These are phyloP conservation scores for Mechanitis messenoides DNA, from an alignment of 2,888 invertebrate genomes.

Conservation along the genomic window DNA sequence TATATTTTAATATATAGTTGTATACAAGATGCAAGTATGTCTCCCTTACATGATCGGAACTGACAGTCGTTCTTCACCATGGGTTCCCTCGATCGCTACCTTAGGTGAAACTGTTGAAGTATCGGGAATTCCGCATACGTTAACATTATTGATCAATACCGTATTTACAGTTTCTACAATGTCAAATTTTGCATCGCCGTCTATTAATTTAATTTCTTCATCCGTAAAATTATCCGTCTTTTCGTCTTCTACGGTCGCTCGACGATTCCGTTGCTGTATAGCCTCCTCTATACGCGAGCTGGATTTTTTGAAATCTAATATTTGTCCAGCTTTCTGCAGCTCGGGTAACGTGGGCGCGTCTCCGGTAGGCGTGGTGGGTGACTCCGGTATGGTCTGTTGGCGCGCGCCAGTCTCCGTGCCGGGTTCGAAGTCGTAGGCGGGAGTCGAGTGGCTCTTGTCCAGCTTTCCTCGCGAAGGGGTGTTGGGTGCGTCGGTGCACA, in stretches of 20 bases:
- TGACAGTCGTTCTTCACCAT: conserved; percentile 13
- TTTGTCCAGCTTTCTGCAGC: conserved; percentile 58
- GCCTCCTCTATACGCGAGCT: conserved; percentile 59
- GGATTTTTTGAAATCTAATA: conserved; percentile 60
- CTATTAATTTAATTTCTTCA: conserved; percentile 29
- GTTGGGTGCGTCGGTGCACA: conserved; percentile 17
- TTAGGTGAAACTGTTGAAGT: conserved; percentile 9
- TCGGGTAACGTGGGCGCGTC: conserved; percentile 44
- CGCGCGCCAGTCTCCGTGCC: conserved; percentile 39
- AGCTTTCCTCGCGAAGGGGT: conserved; percentile 62
- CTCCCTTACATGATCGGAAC: conserved; percentile 18
- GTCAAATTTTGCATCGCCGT: conserved; percentile 33
- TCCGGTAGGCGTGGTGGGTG: conserved; percentile 61
- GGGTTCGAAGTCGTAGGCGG: conserved; percentile 82
- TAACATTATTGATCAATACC: conserved; percentile 15
- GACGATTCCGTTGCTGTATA: conserved; percentile 44
- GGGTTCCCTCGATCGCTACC: conserved; percentile 9
- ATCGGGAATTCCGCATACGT: background rate
- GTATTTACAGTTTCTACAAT: conserved; percentile 30
- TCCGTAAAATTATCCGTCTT: conserved; percentile 30
- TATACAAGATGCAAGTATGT: too few relatives aligned
- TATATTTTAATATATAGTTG: too few relatives aligned
- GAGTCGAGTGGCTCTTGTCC: conserved; percentile 90
- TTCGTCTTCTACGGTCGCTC: conserved; percentile 30
- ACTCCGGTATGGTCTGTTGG: conserved; percentile 56